Percentiles rank a stretch among this genome's conserved stretches.
These are phyloP conservation scores for Vulpes vulpes DNA, from an alignment of 2,113 vertebrate genomes.

Conservation along the genomic window DNA sequence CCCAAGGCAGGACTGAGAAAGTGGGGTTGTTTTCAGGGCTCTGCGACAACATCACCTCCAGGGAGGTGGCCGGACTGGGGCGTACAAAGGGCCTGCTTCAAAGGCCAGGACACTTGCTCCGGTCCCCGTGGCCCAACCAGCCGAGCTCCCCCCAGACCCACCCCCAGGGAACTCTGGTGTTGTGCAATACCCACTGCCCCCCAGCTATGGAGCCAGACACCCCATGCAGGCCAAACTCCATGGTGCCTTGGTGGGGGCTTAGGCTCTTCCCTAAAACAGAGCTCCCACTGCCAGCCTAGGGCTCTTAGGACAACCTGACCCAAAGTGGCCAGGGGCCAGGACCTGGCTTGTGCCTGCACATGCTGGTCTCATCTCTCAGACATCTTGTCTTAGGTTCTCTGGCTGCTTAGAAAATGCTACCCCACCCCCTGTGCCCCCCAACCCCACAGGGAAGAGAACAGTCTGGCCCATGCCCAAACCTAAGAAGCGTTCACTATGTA, in stretches of 20 bases:
- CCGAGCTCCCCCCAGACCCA: not conserved
- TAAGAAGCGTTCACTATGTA: not conserved
- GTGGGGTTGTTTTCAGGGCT: not conserved
- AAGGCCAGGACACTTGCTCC: not conserved
- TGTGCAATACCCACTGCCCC: no score
- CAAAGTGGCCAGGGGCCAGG: not conserved
- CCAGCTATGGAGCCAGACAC: not conserved
- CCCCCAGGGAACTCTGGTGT: not conserved
- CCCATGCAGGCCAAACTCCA: not conserved
- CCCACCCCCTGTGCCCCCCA: not conserved
- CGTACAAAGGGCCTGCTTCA: not conserved
- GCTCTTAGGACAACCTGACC: not conserved
- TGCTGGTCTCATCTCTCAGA: not conserved
- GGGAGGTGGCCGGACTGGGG: not conserved
- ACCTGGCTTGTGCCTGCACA: not conserved
- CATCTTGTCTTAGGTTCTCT: not conserved
- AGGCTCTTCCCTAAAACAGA: not conserved
- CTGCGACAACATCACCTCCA: not conserved
- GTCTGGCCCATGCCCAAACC: not conserved
- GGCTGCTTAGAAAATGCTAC: not conserved
- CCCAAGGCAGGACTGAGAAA: not conserved
- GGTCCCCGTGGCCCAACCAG: not conserved
- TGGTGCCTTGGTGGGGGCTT: not conserved
- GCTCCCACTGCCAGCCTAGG: not conserved
- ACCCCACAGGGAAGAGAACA: not conserved